phyloP scores from a whole-genome alignment of 2,797 vertebrate species.

The Bufotes viridis region DNA sequence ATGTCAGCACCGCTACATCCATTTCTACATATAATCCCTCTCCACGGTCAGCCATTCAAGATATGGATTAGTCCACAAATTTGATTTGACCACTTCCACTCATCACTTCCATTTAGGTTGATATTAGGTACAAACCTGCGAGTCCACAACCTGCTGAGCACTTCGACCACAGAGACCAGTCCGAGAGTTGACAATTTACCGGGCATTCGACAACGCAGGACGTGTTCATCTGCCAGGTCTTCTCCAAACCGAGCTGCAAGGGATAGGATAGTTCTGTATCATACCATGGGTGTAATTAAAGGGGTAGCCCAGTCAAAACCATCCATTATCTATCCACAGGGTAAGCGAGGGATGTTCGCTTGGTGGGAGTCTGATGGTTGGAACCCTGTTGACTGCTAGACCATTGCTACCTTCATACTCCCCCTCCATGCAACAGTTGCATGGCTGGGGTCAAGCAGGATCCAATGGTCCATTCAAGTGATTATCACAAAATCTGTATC shows the following conservation, averaged over 20 bases:
- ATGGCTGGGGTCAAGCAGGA: too few species aligned
- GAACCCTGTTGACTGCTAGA: too few species aligned
- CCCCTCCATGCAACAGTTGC: too few species aligned
- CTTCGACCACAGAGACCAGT: constrained; percentile 92
- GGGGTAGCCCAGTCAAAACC: neutral
- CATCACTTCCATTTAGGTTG: neutral
- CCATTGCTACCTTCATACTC: too few species aligned
- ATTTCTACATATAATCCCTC: too few species aligned
- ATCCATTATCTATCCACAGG: neutral
- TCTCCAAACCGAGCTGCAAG: constrained; percentile 85
- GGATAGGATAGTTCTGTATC: neutral
- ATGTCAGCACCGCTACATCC: too few species aligned
- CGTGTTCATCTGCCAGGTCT: constrained; percentile 92
- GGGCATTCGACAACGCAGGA: constrained; percentile 95
- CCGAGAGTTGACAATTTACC: constrained; percentile 95
- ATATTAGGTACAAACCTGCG: constrained; percentile 79
- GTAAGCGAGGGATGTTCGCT: too few species aligned
- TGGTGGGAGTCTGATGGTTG: too few species aligned
- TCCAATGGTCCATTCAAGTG: too few species aligned
- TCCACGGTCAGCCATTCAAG: too few species aligned
- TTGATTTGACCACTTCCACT: neutral
- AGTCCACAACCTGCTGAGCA: constrained; percentile 93
- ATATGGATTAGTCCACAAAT: neutral
- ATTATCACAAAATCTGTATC: too few species aligned
- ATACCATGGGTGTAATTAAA: neutral